Evolutionary conservation across 2,888 invertebrate species (phyloP), one percentile per base, ranked within the genome.

Genomic region (Drosophila recens): DNA sequence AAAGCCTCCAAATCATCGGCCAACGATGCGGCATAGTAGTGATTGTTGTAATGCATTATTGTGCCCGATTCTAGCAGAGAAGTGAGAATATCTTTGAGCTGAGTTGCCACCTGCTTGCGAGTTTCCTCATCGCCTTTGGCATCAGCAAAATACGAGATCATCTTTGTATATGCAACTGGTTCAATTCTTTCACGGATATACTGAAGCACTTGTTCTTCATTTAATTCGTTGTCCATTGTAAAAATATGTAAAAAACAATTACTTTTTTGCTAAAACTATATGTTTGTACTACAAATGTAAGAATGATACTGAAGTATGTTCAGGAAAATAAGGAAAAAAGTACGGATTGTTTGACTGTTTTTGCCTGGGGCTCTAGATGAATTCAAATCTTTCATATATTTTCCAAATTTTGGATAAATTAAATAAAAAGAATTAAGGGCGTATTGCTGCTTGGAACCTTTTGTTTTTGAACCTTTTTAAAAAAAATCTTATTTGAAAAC

Each of bases 21-120:
- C 2, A 38, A 13, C 27, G 57, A 27, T 46, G 57, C 1, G 11
- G 57, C 11, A 48, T n/a, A 58, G 13, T 38, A 58, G 13, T 38
- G 15, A 13, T 58, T 13, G 17, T 58, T 58, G 5, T 17, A 10
- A 5, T 38, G 38, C 11, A 48, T 13, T 23, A 58, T 48, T 3
- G 4, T 8, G 9, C 58, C 48, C 3, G 58, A 38, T 0, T 5
- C 17, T 2, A 27, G 3, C 15, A 34, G n/a, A 4, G 23, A 30
- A 27, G 4, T 8, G 1, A 58, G 27, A 3, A 30, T 23, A 1
- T 8, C 4, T 11, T 45, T 45, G 9, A 57, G 45, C 33, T 33
- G n/a, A 3, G 11, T 36, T 20, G 34, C 13, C 23, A 15, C n/a
- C 23, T 53, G n/a, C 23, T 27, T 40, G n/a, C 38, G 36, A 23